Percentiles rank a stretch among this genome's conserved stretches.
Evolutionary conservation across 2,113 vertebrate species (phyloP).

Genomic region (Tetrao urogallus): DNA sequence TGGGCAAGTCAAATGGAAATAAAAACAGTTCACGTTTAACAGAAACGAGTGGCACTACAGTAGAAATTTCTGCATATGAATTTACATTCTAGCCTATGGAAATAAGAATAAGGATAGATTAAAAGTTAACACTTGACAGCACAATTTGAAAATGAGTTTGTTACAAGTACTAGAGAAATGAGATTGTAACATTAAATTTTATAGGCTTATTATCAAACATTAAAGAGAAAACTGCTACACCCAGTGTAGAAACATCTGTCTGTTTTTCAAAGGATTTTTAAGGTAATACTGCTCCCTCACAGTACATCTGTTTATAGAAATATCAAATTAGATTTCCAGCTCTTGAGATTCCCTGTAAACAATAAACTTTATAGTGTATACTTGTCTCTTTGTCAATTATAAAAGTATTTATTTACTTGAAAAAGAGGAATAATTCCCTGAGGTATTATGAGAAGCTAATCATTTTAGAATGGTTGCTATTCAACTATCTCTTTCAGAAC

Average conservation of each 20-base stretch:
- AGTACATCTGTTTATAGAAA: not conserved
- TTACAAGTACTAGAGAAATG: slow-evolving; percentile 29
- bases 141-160: not conserved
- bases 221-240: slow-evolving; percentile 19
- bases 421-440: not conserved
- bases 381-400: not conserved
- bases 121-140: not conserved
- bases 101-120: not conserved
- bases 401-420: slow-evolving; percentile 1
- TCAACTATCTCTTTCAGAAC: not conserved
- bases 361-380: not conserved
- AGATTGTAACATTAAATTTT: not conserved
- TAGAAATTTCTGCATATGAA: not conserved
- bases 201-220: slow-evolving; percentile 21
- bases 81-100: not conserved
- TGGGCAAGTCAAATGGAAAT: not conserved
- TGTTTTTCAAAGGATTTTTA: not conserved
- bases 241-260: not conserved
- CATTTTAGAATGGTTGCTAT: not conserved
- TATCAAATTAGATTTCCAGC: not conserved
- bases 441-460: not conserved
- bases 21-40: not conserved
- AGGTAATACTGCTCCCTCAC: not conserved
- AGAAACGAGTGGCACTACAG: not conserved
- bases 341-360: not conserved